Evolutionary conservation across 2,888 invertebrate species (phyloP).

Genomic region (Dolomedes plantarius): DNA sequence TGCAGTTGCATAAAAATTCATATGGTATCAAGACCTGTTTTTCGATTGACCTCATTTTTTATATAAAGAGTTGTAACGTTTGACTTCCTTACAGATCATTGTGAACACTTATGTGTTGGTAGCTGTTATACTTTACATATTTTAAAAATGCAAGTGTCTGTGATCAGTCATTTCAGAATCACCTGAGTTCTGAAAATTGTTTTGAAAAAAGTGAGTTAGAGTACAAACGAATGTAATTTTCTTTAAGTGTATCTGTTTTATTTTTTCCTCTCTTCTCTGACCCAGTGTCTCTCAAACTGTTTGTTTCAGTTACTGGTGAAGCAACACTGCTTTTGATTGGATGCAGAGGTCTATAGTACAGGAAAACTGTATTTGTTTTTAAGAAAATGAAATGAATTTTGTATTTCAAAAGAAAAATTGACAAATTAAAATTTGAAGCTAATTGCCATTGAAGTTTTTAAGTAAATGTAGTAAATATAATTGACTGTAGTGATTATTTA

Average conservation of each 20-base stretch:
- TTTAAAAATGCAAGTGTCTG: slow-evolving; percentile 24
- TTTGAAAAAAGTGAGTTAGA: slow-evolving; percentile 11
- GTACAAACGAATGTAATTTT: slow-evolving; percentile 8
- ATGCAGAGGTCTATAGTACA: too few relatives aligned
- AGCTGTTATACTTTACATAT: slow-evolving; percentile 13
- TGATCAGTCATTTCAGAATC: slow-evolving; percentile 29
- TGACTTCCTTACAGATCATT: slow-evolving; percentile 7
- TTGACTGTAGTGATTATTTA: too few relatives aligned
- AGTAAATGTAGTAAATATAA: too few relatives aligned
- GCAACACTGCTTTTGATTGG: too few relatives aligned
- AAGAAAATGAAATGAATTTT: too few relatives aligned
- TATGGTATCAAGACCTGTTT: too few relatives aligned
- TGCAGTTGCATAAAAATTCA: too few relatives aligned
- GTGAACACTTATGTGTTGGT: slow-evolving; percentile 21
- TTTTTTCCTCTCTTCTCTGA: background rate
- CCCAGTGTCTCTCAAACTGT: background rate
- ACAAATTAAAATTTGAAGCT: too few relatives aligned
- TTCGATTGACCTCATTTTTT: too few relatives aligned
- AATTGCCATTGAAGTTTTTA: too few relatives aligned
- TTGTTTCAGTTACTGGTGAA: background rate
- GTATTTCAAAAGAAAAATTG: too few relatives aligned
- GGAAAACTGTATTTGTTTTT: too few relatives aligned
- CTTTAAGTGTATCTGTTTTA: background rate
- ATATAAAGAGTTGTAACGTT: background rate
- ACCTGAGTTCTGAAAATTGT: background rate